Percentiles rank a stretch among this genome's conserved stretches.
These are phyloP conservation scores for Piezodorus guildinii DNA, from an alignment of 1,140 invertebrate genomes.

Conservation along the genomic window DNA sequence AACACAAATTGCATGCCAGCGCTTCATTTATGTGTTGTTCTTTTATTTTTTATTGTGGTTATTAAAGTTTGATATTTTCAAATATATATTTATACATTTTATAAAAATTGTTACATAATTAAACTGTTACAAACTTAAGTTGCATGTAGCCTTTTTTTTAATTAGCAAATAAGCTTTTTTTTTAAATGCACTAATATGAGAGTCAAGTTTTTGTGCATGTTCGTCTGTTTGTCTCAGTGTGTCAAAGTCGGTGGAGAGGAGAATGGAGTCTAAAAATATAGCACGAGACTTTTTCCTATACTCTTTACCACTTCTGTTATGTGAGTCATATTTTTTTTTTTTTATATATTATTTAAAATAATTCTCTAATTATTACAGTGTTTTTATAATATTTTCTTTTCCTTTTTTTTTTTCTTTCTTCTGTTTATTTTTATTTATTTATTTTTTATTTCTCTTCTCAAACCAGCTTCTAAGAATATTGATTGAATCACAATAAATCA, in stretches of 20 bases:
- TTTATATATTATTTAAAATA: too few relatives aligned
- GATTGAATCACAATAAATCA: too few relatives aligned
- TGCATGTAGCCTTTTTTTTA: slow-evolving; percentile 13
- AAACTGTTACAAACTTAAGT: too few relatives aligned
- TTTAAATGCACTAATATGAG: slow-evolving; percentile 15
- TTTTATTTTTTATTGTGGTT: not conserved
- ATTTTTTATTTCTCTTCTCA: too few relatives aligned
- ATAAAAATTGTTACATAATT: too few relatives aligned
- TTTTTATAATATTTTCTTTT: too few relatives aligned
- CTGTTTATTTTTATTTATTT: too few relatives aligned
- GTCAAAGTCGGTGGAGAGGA: slow-evolving; percentile 15
- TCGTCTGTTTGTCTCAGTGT: slow-evolving; percentile 16
- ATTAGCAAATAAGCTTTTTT: slow-evolving; percentile 14
- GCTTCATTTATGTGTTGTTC: slow-evolving; percentile 9
- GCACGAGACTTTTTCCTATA: slow-evolving; percentile 16
- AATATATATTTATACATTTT: not conserved
- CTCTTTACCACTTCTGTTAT: slow-evolving; percentile 16
- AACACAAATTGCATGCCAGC: slow-evolving; percentile 2
- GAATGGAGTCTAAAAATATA: slow-evolving; percentile 15
- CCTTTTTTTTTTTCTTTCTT: too few relatives aligned
- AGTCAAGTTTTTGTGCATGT: slow-evolving; percentile 15
- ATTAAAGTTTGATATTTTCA: not conserved
- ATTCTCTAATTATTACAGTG: too few relatives aligned
- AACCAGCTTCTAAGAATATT: too few relatives aligned
- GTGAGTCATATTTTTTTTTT: slow-evolving; percentile 12